phyloP scores from a whole-genome alignment of 2,888 invertebrate species.

The Drosophila prolongata region DNA sequence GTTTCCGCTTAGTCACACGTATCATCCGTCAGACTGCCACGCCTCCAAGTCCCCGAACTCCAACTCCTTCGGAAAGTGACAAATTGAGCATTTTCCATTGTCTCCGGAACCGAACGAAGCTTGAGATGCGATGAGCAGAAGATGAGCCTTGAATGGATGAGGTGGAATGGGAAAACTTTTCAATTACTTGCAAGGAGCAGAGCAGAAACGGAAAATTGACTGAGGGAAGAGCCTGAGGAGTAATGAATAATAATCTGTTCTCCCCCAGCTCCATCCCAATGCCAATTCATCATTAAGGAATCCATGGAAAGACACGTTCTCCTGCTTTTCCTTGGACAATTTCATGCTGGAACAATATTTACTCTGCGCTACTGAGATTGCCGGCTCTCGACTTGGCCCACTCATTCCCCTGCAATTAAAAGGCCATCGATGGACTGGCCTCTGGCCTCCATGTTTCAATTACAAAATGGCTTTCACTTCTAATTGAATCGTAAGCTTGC shows the following conservation, averaged over 20 bases:
- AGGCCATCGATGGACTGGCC: conserved; percentile 43
- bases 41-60: conserved; percentile 39
- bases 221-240: conserved; percentile 27
- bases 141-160: conserved; percentile 22
- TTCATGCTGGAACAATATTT: conserved; percentile 36
- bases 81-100: conserved; percentile 63
- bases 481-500: conserved; percentile 74
- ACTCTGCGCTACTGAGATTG: conserved; percentile 19
- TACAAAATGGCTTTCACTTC: conserved; percentile 78
- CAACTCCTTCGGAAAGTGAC: conserved; percentile 39
- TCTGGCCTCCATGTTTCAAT: conserved; percentile 63
- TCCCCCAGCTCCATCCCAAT: background rate
- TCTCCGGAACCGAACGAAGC: conserved; percentile 37
- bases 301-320: conserved; percentile 25
- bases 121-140: conserved; percentile 35
- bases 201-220: conserved; percentile 28
- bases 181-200: conserved; percentile 55
- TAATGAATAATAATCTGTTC: conserved; percentile 37
- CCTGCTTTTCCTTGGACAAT: conserved; percentile 25
- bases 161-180: conserved; percentile 52
- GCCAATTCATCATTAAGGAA: conserved; percentile 28
- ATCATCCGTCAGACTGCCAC: conserved; percentile 55
- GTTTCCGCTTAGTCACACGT: conserved; percentile 51
- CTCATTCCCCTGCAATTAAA: conserved; percentile 25
- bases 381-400: background rate